A percentile compares a stretch with the other conserved stretches of the same genome.
These are phyloP conservation scores for Eupithecia abbreviata DNA, from an alignment of 2,888 invertebrate genomes.

Conservation along the genomic window DNA sequence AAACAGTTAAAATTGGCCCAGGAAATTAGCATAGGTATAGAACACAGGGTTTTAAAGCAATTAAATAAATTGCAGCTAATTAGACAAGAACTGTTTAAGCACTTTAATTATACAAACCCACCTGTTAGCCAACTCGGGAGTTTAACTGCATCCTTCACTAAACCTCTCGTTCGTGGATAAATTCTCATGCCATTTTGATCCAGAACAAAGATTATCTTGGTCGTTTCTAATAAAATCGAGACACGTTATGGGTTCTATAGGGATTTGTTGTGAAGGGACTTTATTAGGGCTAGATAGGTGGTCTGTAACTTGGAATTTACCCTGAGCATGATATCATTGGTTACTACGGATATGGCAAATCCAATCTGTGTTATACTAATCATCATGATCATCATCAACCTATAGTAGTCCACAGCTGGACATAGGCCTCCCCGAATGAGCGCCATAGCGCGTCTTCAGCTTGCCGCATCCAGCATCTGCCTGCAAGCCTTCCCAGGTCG, in stretches of 20 bases:
- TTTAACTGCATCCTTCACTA: slow-evolving; percentile 13
- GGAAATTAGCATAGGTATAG: slow-evolving; percentile 20
- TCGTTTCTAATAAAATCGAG: background rate
- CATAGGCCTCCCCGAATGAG: too few species aligned
- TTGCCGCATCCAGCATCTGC: too few species aligned
- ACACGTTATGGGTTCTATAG: background rate
- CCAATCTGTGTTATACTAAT: background rate
- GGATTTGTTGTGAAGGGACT: background rate
- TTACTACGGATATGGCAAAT: background rate
- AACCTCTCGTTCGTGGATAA: background rate
- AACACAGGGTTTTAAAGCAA: slow-evolving; percentile 26
- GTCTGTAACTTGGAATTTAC: background rate
- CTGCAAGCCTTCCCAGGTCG: too few species aligned
- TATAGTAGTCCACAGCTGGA: too few species aligned
- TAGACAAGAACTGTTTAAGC: slow-evolving; percentile 30
- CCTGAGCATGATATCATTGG: background rate
- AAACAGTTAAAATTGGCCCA: slow-evolving; percentile 13
- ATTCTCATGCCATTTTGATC: slow-evolving; percentile 22
- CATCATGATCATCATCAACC: too few species aligned
- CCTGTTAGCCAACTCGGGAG: slow-evolving; percentile 22
- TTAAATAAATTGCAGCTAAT: slow-evolving; percentile 30
- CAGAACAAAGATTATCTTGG: slow-evolving; percentile 6
- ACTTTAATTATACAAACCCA: slow-evolving; percentile 22
- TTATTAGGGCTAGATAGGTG: background rate
- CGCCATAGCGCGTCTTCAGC: too few species aligned